Percentiles rank a stretch among this genome's conserved stretches.
phyloP scores from a whole-genome alignment of 23 tunicate genomes.

The Clavelina lepadiformis region DNA sequence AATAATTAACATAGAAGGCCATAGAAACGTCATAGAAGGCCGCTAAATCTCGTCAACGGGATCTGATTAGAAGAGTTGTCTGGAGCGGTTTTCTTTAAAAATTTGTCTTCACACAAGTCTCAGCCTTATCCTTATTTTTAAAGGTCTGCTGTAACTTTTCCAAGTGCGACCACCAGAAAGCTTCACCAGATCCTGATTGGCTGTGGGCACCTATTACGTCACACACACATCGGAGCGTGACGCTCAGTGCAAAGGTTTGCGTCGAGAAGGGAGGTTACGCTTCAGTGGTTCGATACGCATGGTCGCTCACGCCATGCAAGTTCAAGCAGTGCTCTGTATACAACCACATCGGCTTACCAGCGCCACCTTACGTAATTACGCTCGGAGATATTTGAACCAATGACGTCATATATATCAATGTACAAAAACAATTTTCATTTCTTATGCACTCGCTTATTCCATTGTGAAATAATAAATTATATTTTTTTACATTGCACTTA shows the following conservation, averaged over 20 bases:
- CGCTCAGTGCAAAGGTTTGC: slow-evolving; percentile 12
- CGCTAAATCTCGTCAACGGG: too few relatives aligned
- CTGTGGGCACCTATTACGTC: slow-evolving; percentile 19
- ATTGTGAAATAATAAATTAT: too few relatives aligned
- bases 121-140: not conserved
- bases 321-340: slow-evolving; percentile 64
- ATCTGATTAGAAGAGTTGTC: too few relatives aligned
- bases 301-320: slow-evolving; percentile 53
- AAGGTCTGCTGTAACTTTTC: slow-evolving; percentile 51
- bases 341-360: slow-evolving; percentile 38
- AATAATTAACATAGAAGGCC: too few relatives aligned
- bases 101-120: too few relatives aligned
- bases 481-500: too few relatives aligned
- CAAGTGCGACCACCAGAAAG: slow-evolving; percentile 21
- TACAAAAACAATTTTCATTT: too few relatives aligned
- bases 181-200: slow-evolving; percentile 24
- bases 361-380: slow-evolving; percentile 31
- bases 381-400: too few relatives aligned
- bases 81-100: too few relatives aligned
- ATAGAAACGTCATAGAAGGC: too few relatives aligned
- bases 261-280: not conserved
- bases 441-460: too few relatives aligned
- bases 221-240: slow-evolving; percentile 24
- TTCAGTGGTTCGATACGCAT: slow-evolving; percentile 40
- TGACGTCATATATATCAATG: too few relatives aligned